Evolutionary conservation across 2,113 vertebrate genomes (phyloP).

Genomic region (Pipra filicauda): DNA sequence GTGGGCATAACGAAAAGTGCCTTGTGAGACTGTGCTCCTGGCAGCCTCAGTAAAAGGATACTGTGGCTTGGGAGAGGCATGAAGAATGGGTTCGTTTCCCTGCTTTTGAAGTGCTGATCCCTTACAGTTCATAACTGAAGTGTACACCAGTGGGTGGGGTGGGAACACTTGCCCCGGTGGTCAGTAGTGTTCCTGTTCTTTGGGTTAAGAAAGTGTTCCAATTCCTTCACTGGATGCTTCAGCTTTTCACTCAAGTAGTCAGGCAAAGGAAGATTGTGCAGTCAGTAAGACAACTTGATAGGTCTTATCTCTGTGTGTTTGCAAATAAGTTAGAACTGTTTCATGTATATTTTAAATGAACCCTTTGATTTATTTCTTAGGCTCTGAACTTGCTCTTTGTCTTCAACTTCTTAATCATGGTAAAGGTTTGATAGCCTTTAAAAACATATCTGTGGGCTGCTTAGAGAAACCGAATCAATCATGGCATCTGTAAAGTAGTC

Average conservation of each 20-base stretch:
- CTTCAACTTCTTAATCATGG: not conserved
- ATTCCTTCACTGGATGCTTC: not conserved
- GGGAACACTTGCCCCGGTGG: not conserved
- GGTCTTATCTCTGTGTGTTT: not conserved
- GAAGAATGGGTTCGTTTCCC: not conserved
- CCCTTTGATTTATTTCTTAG: not conserved
- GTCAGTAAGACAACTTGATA: not conserved
- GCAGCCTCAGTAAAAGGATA: not conserved
- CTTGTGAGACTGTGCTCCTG: not conserved
- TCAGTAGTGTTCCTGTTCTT: not conserved
- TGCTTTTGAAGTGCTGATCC: not conserved
- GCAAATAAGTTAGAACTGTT: not conserved
- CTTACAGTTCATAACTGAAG: not conserved
- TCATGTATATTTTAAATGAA: not conserved
- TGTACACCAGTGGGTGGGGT: rapidly evolving
- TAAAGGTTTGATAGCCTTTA: not conserved
- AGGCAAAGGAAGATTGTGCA: not conserved
- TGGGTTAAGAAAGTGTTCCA: not conserved
- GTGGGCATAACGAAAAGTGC: not conserved
- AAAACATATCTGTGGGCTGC: not conserved
- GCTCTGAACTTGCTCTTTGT: not conserved
- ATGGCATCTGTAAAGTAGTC: not conserved
- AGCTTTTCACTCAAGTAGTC: not conserved
- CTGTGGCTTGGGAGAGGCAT: not conserved
- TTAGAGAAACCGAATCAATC: not conserved